Base-by-base conservation (phyloP, 2,888 invertebrate genomes). In the Hirudinaria manillensis region DNA sequence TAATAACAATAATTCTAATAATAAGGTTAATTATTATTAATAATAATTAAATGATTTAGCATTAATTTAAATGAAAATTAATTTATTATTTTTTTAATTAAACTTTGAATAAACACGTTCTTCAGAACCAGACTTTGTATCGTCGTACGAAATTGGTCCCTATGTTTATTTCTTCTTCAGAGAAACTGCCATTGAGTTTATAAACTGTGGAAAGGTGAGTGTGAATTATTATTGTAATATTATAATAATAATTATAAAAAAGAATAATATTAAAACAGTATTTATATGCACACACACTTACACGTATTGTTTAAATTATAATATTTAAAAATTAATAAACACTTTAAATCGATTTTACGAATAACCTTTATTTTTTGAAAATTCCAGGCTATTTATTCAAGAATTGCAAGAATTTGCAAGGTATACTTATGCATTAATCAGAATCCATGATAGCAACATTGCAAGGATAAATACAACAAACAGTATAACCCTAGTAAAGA, bases 91-190 rank as follows among this genome's bases (percentile, higher is more conserved):
- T 38, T 38, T 38, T 6, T 6, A 38, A 6, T 38, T 38, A 45
- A 45, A 45, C n/a, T n/a, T n/a, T n/a, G n/a, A n/a, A n/a, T n/a
- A n/a, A n/a, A n/a, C n/a, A n/a, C 53, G 53, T 16, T 53, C 53
- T 82, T 82, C 82, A 86, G 93, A 93, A 81, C 94, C 95, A 0
- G 92, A 93, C 83, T 95, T 95, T 83, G 93, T 95, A 68, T 93
- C 92, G 55, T 92, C 93, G 77, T 94, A 94, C 83, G 94, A 95
- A 84, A 91, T 92, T 55, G 92, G 92, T 71, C 89, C 90, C 80
- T 93, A 91, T 85, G 90, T 94, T 0, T 96, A 93, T 84, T 94
- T 95, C 85, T 89, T 96, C 78, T 94, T 94, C 84, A 89, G 94
- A 76, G 95, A 96, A 85, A 89, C 91, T 29, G 94, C 95, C 27